These are phyloP conservation scores for Pangasius krempfi DNA, from an alignment of 2,797 vertebrate genomes.

Conservation along the genomic window DNA sequence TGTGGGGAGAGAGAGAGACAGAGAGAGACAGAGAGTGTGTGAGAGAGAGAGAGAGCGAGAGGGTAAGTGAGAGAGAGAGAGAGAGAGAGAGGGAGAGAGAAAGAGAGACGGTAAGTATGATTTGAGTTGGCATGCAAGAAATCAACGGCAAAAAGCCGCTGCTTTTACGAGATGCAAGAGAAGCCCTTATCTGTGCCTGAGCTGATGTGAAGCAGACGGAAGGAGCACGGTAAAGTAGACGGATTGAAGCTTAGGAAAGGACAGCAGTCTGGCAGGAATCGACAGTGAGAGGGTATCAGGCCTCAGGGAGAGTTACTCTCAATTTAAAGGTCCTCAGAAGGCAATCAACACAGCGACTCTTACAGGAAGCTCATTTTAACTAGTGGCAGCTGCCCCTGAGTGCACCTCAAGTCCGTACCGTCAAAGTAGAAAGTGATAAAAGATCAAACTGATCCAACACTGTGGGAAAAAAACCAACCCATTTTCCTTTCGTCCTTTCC, in stretches of 20 bases:
- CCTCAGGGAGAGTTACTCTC: constrained; percentile 52
- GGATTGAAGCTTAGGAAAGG: constrained; percentile 56
- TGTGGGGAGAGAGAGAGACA: constrained; percentile 66
- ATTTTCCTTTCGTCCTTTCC: neutral
- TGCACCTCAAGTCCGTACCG: constrained; percentile 24
- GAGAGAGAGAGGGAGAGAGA: constrained; percentile 41
- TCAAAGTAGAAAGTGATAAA: constrained; percentile 35
- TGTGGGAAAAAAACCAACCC: neutral
- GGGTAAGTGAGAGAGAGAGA: constrained; percentile 48
- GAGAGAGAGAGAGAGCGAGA: constrained; percentile 39
- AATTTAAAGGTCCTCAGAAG: constrained; percentile 50
- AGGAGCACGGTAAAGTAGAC: constrained; percentile 44
- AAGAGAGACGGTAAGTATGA: constrained; percentile 8
- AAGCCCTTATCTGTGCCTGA: constrained; percentile 56
- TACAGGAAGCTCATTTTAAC: constrained; percentile 56
- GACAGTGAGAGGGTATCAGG: constrained; percentile 35
- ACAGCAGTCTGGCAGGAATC: constrained; percentile 51
- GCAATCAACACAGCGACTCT: constrained; percentile 48
- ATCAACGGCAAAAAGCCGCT: constrained; percentile 49
- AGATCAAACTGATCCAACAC: constrained; percentile 40
- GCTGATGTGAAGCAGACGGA: constrained; percentile 61
- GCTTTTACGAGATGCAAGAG: constrained; percentile 51
- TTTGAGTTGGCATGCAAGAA: constrained; percentile 42
- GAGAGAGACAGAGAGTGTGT: constrained; percentile 26
- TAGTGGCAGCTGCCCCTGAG: constrained; percentile 40